These are phyloP conservation scores for Pseudococcus jackbeardsleyi DNA, from an alignment of 2,888 invertebrate genomes.

Conservation along the genomic window DNA sequence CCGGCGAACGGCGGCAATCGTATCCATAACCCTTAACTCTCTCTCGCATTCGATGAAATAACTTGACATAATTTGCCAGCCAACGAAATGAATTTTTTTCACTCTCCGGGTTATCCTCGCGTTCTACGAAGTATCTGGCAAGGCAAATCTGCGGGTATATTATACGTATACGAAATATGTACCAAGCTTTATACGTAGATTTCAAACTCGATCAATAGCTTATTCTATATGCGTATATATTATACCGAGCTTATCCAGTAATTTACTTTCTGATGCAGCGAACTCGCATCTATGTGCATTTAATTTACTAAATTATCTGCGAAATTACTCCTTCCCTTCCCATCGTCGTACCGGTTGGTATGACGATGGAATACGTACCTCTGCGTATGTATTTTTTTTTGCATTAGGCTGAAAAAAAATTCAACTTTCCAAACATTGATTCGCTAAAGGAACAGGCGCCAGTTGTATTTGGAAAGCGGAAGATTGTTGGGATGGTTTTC, in stretches of 20 bases:
- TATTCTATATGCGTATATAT: background rate
- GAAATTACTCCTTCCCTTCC: background rate
- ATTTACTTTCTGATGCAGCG: background rate
- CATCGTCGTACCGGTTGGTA: background rate
- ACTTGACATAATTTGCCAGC: background rate
- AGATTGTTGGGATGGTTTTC: constrained; percentile 28
- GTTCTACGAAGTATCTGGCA: background rate
- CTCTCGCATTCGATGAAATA: background rate
- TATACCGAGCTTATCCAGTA: background rate
- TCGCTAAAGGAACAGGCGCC: background rate
- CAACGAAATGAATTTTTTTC: background rate
- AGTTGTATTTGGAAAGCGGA: constrained; percentile 6
- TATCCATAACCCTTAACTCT: background rate
- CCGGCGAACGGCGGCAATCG: background rate
- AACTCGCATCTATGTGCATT: background rate
- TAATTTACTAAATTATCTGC: background rate
- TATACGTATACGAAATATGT: background rate
- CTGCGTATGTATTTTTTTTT: background rate
- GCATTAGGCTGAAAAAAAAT: background rate
- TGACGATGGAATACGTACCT: background rate
- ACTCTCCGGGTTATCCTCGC: background rate
- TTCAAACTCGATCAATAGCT: background rate
- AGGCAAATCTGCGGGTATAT: background rate
- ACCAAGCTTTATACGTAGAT: background rate
- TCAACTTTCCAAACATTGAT: background rate